These are phyloP conservation scores for Chorisops tibialis DNA, from an alignment of 2,888 invertebrate genomes.

Conservation along the genomic window DNA sequence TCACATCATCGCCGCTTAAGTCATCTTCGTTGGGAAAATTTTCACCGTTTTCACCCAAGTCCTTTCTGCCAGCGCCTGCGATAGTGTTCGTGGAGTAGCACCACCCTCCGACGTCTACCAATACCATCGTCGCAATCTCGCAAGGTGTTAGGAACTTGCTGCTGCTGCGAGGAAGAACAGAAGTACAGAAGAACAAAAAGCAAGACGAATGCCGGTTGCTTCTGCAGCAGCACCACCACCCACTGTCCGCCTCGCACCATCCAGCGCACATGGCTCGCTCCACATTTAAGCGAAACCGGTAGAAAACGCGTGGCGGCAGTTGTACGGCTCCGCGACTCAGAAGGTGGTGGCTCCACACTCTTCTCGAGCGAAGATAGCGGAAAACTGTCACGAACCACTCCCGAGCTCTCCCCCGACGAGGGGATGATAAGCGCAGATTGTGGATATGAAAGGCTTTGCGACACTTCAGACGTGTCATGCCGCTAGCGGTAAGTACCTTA, in stretches of 20 bases:
- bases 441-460: constrained; percentile 11
- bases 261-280: constrained; percentile 11
- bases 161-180: not conserved
- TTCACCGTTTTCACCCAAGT: constrained; percentile 20
- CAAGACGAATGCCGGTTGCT: constrained; percentile 11
- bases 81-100: constrained; percentile 1
- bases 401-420: constrained; percentile 11
- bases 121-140: constrained; percentile 7
- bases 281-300: constrained; percentile 13
- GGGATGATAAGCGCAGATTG: constrained; percentile 20
- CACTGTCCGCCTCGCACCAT: not conserved
- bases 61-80: not conserved
- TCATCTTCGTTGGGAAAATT: constrained; percentile 18
- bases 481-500: constrained; percentile 21
- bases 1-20: constrained; percentile 7
- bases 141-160: not conserved
- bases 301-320: constrained; percentile 22
- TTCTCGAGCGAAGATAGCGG: not conserved
- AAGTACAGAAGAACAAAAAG: not conserved
- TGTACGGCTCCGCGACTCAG: constrained; percentile 20
- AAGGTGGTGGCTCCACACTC: not conserved
- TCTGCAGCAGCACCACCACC: not conserved
- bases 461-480: constrained; percentile 11
- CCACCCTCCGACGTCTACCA: constrained; percentile 1
- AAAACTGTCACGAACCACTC: not conserved